Base-by-base conservation (phyloP, 2,113 vertebrate species). In the Cercopithecus mona region DNA sequence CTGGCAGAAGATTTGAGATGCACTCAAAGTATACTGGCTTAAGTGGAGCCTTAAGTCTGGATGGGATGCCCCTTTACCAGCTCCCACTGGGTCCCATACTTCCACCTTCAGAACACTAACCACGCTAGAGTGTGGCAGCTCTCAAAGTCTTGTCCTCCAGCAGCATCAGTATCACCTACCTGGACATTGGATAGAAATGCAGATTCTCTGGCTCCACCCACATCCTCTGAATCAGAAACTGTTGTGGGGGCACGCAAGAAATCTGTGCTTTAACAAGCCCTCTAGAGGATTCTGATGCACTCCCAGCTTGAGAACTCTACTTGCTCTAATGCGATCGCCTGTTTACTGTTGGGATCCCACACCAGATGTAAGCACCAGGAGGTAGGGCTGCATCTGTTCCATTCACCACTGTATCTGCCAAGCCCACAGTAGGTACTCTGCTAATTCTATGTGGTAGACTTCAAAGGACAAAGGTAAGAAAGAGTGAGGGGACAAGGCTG, bases 91-190 rank as follows among this genome's bases (percentile, higher is more conserved):
- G 52, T 8, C 38, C 43, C 40, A 1, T 20, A 35, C 16, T 59
- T 79, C 8, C 22, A 8, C 6, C 66, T 27, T 57, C 32, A 6
- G n/a, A 22, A 87, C 27, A 27, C 5, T 43, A 75, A 40, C 73
- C 72, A 20, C 1, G 0, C 14, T 75, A 3, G 22, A 25, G 57
- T 30, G 2, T 0, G 2, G 3, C 10, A 1, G 0, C 86, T 70
- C 59, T 87, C n/a, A 50, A 61, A 59, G 52, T 88, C 70, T 91
- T 20, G 66, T 43, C 70, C 14, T 82, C 0, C 0, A 3, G 52
- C 45, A 73, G 13, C 55, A 48, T 40, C 23, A 66, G 4, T 57
- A 45, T 38, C 32, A 61, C 64, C 38, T 76, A 61, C 64, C 38
- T 76, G n/a, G 8, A 22, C 18, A 11, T 52, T 82, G n/a, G 52